Evolutionary conservation across 2,113 vertebrate genomes (phyloP), one percentile per base, ranked within the genome.

Genomic region (Ptilorrhoa leucosticta): DNA sequence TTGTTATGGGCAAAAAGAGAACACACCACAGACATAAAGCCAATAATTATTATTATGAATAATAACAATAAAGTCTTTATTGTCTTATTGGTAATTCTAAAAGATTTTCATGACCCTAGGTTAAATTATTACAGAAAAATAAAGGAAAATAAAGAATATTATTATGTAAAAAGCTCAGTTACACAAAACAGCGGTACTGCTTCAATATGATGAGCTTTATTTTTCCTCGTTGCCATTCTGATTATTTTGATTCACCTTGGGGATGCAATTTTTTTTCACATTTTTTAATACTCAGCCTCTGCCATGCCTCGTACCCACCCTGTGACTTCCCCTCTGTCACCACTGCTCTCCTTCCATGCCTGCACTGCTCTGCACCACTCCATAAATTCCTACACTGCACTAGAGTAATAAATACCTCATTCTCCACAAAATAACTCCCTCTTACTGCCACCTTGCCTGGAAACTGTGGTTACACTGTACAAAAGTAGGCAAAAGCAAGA

Each of bases 251-350:
- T 57, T 75, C 26, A 50, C 3, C 11, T 40, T 16, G 10, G 21
- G 27, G 35, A 23, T 31, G 26, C 35, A 50, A 5, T 30, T 31
- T 27, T 50, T 75, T 70, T 78, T 44, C n/a, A 23, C 16, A 24
- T 40, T 16, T 28, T 3, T 16, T 33, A 40, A 26, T 37, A 24
- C 30, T 15, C 27, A 73, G 31, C 17, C 26, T 26, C 16, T 89
- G 22, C 39, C 37, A 31, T 24, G 6, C 11, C 13, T 71, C 0
- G 0, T 50, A 13, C 31, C 26, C 20, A 28, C 3, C 7, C 35
- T 17, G 10, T 5, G 10, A 24, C 37, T 57, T 70, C 42, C 58
- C 10, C 16, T 53, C 31, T 28, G 20, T 1, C 0, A 2, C 27
- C 0, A 1, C 30, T 39, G 30, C 9, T 56, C 53, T 42, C 18